These are phyloP conservation scores for Nephrotoma flavescens DNA, from an alignment of 2,888 invertebrate species.

Conservation along the genomic window DNA sequence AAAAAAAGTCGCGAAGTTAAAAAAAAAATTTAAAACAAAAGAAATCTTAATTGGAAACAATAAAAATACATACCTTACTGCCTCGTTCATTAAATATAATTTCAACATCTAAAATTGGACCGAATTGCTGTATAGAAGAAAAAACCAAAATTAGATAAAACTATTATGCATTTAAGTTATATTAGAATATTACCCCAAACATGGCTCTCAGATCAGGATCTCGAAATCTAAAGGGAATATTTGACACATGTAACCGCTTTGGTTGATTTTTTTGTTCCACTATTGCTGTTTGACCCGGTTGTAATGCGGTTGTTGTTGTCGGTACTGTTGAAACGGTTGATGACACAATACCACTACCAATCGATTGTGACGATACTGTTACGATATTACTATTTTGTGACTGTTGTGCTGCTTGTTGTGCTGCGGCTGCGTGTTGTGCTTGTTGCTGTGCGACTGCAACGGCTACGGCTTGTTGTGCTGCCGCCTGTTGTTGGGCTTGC, in stretches of 20 bases:
- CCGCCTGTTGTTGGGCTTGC: constrained; percentile 10
- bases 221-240: constrained; percentile 98
- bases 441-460: constrained; percentile 22
- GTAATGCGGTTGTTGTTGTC: constrained; percentile 30
- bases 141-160: background rate
- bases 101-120: constrained; percentile 97
- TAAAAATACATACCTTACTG: constrained; percentile 78
- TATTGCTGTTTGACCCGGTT: constrained; percentile 37
- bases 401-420: constrained; percentile 22
- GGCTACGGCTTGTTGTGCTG: constrained; percentile 19
- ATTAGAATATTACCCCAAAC: constrained; percentile 75
- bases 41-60: constrained; percentile 6
- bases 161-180: background rate
- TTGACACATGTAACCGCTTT: constrained; percentile 96
- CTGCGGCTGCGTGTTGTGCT: constrained; percentile 14
- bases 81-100: constrained; percentile 99
- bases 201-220: constrained; percentile 96
- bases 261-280: constrained; percentile 55
- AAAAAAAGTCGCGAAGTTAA: background rate
- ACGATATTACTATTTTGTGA: background rate
- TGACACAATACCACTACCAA: constrained; percentile 18
- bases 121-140: constrained; percentile 69
- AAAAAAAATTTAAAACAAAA: background rate
- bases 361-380: background rate
- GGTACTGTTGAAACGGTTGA: constrained; percentile 26